Base-by-base conservation (phyloP, 2,113 vertebrate genomes). In the Pithys albifrons region DNA sequence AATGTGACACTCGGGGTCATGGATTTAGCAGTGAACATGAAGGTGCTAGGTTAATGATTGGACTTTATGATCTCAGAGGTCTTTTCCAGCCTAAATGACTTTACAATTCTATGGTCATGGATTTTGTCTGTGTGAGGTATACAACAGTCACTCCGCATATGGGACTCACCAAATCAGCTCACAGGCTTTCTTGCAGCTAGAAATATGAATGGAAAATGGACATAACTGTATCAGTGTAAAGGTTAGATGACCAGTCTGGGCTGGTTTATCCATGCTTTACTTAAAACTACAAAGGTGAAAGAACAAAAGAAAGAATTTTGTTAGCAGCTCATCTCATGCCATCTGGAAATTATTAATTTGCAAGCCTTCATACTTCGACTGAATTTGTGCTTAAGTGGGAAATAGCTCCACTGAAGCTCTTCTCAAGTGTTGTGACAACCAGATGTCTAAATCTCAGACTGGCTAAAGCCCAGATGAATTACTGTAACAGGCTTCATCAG, bases 301-400 rank as follows among this genome's bases (percentile, higher is more conserved):
- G 62, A 74, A 88, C 35, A 35, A 67, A 66, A 41, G 82, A 86
- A 85, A 85, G 9, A 28, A 41, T 81, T 86, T 96, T 96, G 45
- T 83, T 94, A 91, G 66, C 73, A 75, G 62, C 24, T 96, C 49
- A 65, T 91, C 46, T 12, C 52, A 80, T 91, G 51, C 64, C 87
- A 97, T 79, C 89, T 95, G 88, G 87, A 81, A 89, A 92, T 97
- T 96, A 95, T 95, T 97, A 94, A 95, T 97, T 97, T 95, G 70
- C 82, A 93, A 96, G 70, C 88, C 76, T 76, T 93, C 84, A 89
- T 70, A 88, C 55, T 95, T 95, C 52, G 72, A 94, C 85, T 87
- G 43, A 72, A 86, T 91, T 93, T 95, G 91, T 92, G 71, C 81
- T 89, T 11, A 95, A 83, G 71, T 77, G 69, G 75, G 35, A 79